Percentiles rank a stretch among this genome's conserved stretches.
Conservation (phyloP, 2,113 vertebrate species). For the Solenodon paradoxus region DNA sequence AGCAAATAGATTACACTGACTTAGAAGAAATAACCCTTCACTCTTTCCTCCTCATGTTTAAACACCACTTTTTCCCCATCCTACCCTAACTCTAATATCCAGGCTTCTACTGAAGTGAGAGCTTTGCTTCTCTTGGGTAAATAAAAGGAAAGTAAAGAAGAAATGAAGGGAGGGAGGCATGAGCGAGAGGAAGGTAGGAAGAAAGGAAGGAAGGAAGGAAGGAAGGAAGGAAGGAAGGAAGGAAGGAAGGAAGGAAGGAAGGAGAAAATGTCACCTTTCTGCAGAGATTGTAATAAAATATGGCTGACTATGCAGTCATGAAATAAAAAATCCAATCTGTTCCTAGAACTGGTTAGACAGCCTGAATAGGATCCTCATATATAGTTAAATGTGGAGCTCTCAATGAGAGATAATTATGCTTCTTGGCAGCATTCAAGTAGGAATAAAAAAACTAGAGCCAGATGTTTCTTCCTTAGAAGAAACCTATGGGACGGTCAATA, state of each 20-base stretch:
- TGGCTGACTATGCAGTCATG: background rate
- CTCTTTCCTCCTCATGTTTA: background rate
- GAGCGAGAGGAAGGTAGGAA: background rate
- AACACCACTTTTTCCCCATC: background rate
- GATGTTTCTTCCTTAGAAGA: background rate
- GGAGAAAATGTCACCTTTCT: background rate
- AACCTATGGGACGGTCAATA: background rate
- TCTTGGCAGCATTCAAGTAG: background rate
- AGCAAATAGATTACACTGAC: background rate
- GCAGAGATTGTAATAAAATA: background rate
- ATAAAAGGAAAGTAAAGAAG: background rate
- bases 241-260: background rate
- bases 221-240: background rate
- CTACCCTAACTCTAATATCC: background rate
- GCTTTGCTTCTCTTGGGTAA: background rate
- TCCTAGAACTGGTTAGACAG: background rate
- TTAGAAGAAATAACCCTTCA: background rate
- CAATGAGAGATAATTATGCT: background rate
- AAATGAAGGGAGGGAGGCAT: rapidly evolving
- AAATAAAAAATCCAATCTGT: background rate
- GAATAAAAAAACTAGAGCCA: background rate
- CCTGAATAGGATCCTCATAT: background rate
- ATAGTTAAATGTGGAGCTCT: background rate
- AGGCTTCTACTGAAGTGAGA: background rate
- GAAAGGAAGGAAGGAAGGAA: background rate